Base-by-base conservation (phyloP, 2,113 vertebrate species). In the Steatornis caripensis region DNA sequence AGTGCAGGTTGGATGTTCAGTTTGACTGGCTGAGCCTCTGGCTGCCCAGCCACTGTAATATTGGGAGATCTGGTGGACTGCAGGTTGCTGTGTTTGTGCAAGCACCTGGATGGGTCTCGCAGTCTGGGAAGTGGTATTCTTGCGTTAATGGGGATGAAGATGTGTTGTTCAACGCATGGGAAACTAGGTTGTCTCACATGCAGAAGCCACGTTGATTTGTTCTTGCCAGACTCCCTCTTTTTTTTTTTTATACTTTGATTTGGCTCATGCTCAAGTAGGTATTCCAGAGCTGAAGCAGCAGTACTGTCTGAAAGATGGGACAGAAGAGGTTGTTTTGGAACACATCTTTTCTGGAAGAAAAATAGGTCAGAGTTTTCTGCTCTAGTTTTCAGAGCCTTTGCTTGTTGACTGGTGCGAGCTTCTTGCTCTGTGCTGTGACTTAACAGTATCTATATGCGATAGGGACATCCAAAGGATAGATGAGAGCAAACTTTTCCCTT, bases 351-450 rank as follows among this genome's bases (percentile, higher is more conserved):
- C 69, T 81, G 57, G 36, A 89, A 84, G 84, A 69, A 97, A 97
- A 95, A 60, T 87, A 77, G 95, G 94, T 95, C 96, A 95, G 77
- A 10, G 0, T 89, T 96, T 93, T 95, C 81, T 93, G 92, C 89
- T 87, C 95, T 84, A 78, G 49, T 95, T 96, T 71, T 84, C 37
- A 69, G 61, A 84, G 86, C 74, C 37, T 66, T 74, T 92, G 34
- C 77, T 39, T 93, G 62, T 90, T 87, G 91, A 39, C 90, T 90
- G 24, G 60, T 75, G 57, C 45, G 26, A 23, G 69, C 90, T 90
- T 60, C 17, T 21, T 70, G 36, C 76, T 84, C 64, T 23, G 55
- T 55, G 83, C 85, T 84, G 64, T 82, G 64, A 39, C 70, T 55
- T 57, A 61, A 20, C 75, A 62, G 39, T 32, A 21, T 60, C 37